These are phyloP conservation scores for Chaetodon auriga DNA, from an alignment of 2,113 vertebrate species.

Conservation along the genomic window DNA sequence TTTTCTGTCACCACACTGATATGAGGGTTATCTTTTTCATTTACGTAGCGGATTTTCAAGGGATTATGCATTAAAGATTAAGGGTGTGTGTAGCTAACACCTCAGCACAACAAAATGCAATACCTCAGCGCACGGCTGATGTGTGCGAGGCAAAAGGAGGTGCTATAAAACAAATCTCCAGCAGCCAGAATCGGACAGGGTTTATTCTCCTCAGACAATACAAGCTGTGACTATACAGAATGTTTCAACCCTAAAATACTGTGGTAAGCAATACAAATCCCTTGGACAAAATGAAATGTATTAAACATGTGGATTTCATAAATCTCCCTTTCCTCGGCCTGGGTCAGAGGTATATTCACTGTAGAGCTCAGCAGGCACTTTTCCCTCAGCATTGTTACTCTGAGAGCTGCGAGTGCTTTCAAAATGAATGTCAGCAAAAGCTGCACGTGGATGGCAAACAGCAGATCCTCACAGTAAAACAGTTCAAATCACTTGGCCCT, in stretches of 20 bases:
- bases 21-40: constrained; percentile 80
- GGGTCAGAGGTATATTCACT: constrained; percentile 82
- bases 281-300: constrained; percentile 87
- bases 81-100: constrained; percentile 70
- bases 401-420: constrained; percentile 71
- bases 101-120: constrained; percentile 76
- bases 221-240: constrained; percentile 79
- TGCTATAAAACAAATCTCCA: constrained; percentile 77
- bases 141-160: constrained; percentile 63
- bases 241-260: constrained; percentile 79
- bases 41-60: constrained; percentile 75
- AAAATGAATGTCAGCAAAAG: constrained; percentile 84
- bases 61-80: constrained; percentile 84
- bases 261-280: constrained; percentile 84
- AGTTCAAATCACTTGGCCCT: constrained; percentile 77
- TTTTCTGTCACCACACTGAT: constrained; percentile 76
- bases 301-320: constrained; percentile 88
- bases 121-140: constrained; percentile 67
- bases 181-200: constrained; percentile 72
- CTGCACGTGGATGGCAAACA: constrained; percentile 70
- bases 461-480: constrained; percentile 76
- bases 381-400: constrained; percentile 73
- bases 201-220: constrained; percentile 82
- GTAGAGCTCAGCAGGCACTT: constrained; percentile 77
- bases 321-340: constrained; percentile 81